These are phyloP conservation scores for Drosophila nebulosa DNA, from an alignment of 1,140 invertebrate genomes.

Conservation along the genomic window DNA sequence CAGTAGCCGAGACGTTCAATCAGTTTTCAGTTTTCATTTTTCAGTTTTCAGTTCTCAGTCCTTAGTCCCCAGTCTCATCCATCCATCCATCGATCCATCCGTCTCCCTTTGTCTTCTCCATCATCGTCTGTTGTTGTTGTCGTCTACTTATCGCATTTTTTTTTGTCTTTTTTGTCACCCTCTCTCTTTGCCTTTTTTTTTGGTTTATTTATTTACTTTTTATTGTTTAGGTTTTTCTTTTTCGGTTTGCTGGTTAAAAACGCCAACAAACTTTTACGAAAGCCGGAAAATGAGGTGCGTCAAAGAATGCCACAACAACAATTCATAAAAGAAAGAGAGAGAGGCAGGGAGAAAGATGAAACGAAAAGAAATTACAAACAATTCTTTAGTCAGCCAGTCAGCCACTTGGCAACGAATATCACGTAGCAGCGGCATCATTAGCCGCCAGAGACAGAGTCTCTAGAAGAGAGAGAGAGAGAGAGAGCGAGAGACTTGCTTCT, in stretches of 20 bases:
- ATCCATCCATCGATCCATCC: too few species aligned
- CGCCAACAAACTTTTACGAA: constrained; percentile 43
- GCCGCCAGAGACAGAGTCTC: constrained; percentile 18
- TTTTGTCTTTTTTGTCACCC: too few species aligned
- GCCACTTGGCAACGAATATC: constrained; percentile 75
- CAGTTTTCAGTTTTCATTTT: too few species aligned
- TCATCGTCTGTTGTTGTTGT: not conserved
- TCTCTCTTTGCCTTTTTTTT: not conserved
- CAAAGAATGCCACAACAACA: constrained; percentile 73
- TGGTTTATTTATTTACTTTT: not conserved
- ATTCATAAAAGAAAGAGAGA: constrained; percentile 57
- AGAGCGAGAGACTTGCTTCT: constrained; percentile 19
- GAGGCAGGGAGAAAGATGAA: constrained; percentile 8
- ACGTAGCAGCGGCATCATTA: constrained; percentile 77
- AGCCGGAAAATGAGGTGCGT: constrained; percentile 75
- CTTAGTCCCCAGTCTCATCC: too few species aligned
- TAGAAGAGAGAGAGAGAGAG: constrained; percentile 14
- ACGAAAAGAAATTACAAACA: constrained; percentile 37
- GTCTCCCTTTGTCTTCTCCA: not conserved
- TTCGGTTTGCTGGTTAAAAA: constrained; percentile 24
- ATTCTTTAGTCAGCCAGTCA: constrained; percentile 67
- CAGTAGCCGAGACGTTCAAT: not conserved
- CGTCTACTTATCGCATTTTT: constrained; percentile 32
- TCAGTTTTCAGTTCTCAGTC: too few species aligned
- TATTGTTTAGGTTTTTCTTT: not conserved